A percentile compares a stretch with the other conserved stretches of the same genome.
phyloP scores from a whole-genome alignment of 2,113 vertebrate species.

The Corydoras sp. region DNA sequence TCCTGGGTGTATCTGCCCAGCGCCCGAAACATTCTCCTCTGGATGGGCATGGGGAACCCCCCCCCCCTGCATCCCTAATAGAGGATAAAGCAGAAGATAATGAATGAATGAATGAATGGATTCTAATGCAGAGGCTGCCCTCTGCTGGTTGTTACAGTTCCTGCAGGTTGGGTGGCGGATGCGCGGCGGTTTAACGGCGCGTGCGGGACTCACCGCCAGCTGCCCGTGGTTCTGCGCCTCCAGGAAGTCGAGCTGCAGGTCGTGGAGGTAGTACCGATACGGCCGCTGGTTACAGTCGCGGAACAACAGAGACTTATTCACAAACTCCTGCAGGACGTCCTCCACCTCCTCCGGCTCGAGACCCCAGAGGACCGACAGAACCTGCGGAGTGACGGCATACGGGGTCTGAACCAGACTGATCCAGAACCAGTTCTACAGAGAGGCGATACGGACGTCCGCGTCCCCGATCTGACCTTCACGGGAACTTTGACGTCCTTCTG shows the following conservation, averaged over 20 bases:
- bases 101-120: no score
- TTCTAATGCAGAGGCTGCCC: no score
- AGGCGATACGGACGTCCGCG: neutral
- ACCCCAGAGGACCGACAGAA: conserved; percentile 88
- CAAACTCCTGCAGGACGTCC: conserved; percentile 88
- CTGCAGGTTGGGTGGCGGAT: no score
- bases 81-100: no score
- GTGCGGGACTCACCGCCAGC: conserved; percentile 66
- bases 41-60: no score
- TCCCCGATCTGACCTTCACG: conserved; percentile 72
- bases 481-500: conserved; percentile 90
- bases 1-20: no score
- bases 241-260: conserved; percentile 93
- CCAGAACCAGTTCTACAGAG: no score
- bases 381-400: conserved; percentile 56
- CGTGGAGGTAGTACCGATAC: conserved; percentile 88
- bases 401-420: no score
- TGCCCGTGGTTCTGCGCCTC: conserved; percentile 80
- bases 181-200: no score
- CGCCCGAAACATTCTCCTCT: no score
- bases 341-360: conserved; percentile 89
- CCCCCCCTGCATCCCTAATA: no score
- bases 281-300: conserved; percentile 83
- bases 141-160: no score
- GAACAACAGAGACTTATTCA: conserved; percentile 91